These are phyloP conservation scores for Uropetala carovei DNA, from an alignment of 2,888 invertebrate genomes.

Conservation along the genomic window DNA sequence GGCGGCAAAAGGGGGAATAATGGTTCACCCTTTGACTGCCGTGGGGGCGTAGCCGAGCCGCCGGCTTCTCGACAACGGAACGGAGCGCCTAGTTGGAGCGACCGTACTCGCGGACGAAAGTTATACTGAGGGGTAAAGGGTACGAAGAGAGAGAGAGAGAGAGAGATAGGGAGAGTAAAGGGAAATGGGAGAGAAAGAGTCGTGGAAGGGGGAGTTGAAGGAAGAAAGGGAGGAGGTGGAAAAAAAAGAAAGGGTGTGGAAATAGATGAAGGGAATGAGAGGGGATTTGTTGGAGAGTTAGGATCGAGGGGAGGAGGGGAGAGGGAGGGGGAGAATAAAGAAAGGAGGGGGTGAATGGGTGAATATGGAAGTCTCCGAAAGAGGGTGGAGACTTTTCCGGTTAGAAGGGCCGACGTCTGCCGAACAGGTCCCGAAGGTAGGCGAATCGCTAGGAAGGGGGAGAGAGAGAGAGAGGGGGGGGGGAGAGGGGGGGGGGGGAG, in stretches of 20 bases:
- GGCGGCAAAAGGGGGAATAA: conserved; percentile 49
- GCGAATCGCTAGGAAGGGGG: background rate
- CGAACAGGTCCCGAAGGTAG: conserved; percentile 59
- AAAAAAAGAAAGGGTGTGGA: background rate
- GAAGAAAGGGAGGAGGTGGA: background rate
- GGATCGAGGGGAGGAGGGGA: background rate
- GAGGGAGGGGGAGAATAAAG: background rate
- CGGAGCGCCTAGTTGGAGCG: conserved; percentile 28
- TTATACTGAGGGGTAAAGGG: background rate
- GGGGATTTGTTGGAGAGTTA: conserved; percentile 19
- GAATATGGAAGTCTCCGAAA: background rate
- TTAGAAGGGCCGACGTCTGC: conserved; percentile 38
- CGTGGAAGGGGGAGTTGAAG: background rate
- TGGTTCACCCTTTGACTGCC: conserved; percentile 60
- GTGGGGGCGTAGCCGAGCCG: conserved; percentile 39
- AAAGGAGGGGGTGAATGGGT: background rate
- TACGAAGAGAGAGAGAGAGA: background rate
- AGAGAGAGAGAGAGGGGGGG: background rate
- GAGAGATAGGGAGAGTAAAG: background rate
- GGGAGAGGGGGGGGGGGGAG: background rate
- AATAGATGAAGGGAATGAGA: conserved; percentile 21
- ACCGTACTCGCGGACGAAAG: background rate
- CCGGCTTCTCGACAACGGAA: conserved; percentile 23
- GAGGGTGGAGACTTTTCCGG: conserved; percentile 44
- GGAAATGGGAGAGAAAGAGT: background rate